phyloP scores from a whole-genome alignment of 2,797 vertebrate genomes.

The Cyprinella venusta region DNA sequence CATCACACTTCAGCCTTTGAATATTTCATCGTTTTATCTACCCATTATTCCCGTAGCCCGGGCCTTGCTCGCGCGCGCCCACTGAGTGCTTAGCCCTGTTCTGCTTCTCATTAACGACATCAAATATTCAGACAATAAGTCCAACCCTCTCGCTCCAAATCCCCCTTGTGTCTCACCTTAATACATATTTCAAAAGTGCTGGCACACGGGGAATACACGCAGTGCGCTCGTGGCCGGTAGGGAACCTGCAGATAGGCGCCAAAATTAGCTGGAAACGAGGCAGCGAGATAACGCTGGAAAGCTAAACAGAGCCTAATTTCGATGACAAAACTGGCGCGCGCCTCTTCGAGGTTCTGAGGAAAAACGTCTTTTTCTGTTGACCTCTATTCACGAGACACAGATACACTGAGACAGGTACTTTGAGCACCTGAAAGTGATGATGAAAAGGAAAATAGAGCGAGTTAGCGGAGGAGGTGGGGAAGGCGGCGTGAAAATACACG shows the following conservation, averaged over 20 bases:
- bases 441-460: constrained; percentile 56
- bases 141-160: constrained; percentile 63
- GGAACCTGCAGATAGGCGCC: constrained; percentile 7
- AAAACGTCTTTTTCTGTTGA: constrained; percentile 56
- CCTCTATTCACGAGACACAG: constrained; percentile 33
- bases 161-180: constrained; percentile 59
- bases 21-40: constrained; percentile 73
- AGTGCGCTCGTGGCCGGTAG: neutral
- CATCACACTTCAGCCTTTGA: constrained; percentile 65
- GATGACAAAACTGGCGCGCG: neutral
- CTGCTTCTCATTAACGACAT: constrained; percentile 74
- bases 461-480: constrained; percentile 36
- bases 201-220: constrained; percentile 55
- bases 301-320: constrained; percentile 43
- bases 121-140: constrained; percentile 79
- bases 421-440: constrained; percentile 47
- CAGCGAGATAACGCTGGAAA: constrained; percentile 20
- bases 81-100: constrained; percentile 77
- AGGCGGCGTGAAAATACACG: constrained; percentile 69
- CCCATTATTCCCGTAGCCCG: constrained; percentile 67
- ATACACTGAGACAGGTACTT: constrained; percentile 35
- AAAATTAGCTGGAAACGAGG: constrained; percentile 59
- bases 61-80: neutral
- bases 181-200: constrained; percentile 77
- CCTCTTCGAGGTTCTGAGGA: neutral